Conservation (phyloP, 2,797 vertebrate genomes). For the Denticeps clupeoides region DNA sequence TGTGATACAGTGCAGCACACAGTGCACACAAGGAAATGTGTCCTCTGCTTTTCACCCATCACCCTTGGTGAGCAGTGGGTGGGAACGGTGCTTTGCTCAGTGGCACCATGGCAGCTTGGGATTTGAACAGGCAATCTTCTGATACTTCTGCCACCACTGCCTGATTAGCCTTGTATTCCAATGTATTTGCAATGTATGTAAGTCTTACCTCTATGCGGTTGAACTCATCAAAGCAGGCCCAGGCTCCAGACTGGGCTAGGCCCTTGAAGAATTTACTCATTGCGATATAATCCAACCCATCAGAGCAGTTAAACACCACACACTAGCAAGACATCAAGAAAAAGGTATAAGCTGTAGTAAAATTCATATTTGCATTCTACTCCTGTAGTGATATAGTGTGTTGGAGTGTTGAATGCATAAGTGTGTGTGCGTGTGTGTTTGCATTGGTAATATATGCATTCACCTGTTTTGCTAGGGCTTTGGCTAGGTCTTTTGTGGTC, state of each 20-base stretch:
- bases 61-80: no score
- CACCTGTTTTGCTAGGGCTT: conserved; percentile 96
- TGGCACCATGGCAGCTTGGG: no score
- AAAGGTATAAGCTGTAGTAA: neutral
- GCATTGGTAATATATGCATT: no score
- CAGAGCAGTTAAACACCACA: conserved; percentile 92
- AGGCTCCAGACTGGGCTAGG: conserved; percentile 82
- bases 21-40: no score
- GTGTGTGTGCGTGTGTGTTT: no score
- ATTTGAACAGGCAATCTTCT: no score
- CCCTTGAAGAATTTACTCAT: conserved; percentile 98
- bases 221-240: conserved; percentile 94
- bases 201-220: conserved; percentile 83
- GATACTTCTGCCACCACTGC: no score
- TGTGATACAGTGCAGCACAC: no score
- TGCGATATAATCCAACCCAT: conserved; percentile 88
- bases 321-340: conserved; percentile 56
- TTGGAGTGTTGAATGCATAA: neutral
- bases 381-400: neutral
- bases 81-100: no score
- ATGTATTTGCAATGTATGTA: neutral
- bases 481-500: conserved; percentile 91
- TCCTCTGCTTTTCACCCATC: no score
- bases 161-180: no score
- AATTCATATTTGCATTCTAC: neutral